Evolutionary conservation across 1,140 invertebrate species (phyloP).

Genomic region (Ceratina calcarata): DNA sequence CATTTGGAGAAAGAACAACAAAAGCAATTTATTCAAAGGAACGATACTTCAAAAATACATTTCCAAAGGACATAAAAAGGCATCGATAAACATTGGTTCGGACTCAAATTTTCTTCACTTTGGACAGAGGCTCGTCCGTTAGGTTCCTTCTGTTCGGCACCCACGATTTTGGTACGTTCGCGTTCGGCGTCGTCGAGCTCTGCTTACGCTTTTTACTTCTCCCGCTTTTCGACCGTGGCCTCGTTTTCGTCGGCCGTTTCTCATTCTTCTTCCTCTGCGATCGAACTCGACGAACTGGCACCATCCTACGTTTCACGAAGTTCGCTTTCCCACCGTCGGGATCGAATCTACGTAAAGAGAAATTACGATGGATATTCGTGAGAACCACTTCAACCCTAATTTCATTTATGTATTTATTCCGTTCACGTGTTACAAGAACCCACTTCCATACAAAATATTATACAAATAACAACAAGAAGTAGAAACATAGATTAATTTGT

Average conservation of each 20-base stretch:
- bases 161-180: constrained; percentile 62
- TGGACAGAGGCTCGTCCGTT: constrained; percentile 62
- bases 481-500: too few relatives aligned
- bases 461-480: too few relatives aligned
- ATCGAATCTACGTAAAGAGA: constrained; percentile 33
- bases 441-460: too few relatives aligned
- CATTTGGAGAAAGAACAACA: too few relatives aligned
- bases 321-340: neutral
- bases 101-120: constrained; percentile 52
- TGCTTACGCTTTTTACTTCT: constrained; percentile 36
- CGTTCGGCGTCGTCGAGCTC: constrained; percentile 26
- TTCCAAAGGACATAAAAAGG: neutral
- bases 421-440: too few relatives aligned
- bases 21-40: too few relatives aligned
- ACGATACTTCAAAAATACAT: neutral
- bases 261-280: constrained; percentile 6
- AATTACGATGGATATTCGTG: neutral
- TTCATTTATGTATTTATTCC: too few relatives aligned
- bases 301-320: neutral
- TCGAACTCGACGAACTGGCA: neutral
- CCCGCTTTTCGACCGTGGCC: neutral
- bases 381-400: too few relatives aligned
- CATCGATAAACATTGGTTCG: neutral
- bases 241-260: constrained; percentile 28
- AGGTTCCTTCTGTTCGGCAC: constrained; percentile 57